phyloP scores from a whole-genome alignment of 2,113 vertebrate species.

The Mesembrinibis cayennensis region DNA sequence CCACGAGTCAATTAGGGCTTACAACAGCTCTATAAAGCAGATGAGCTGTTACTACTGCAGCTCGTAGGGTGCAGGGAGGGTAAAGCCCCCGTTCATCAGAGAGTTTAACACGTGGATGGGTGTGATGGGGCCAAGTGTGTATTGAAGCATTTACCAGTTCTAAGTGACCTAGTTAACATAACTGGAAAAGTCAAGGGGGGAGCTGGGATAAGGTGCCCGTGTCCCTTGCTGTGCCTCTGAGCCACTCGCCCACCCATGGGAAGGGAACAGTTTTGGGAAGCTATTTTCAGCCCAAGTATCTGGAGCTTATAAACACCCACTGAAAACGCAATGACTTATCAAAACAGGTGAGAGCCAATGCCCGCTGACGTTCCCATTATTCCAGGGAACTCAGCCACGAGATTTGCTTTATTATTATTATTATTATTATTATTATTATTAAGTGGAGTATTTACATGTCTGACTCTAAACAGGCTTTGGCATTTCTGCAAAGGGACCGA shows the following conservation, averaged over 20 bases:
- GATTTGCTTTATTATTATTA: neutral
- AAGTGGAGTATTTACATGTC: neutral
- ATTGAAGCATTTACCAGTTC: neutral
- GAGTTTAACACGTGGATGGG: neutral
- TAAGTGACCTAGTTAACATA: fast-evolving
- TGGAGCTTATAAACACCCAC: neutral
- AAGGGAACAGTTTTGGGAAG: neutral
- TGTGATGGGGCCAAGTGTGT: neutral
- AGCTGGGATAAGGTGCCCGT: neutral
- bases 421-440: neutral
- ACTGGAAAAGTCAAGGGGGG: neutral
- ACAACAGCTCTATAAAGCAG: neutral
- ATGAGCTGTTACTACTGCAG: neutral
- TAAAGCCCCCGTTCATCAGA: fast-evolving
- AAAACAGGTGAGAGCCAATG: neutral
- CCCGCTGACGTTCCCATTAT: neutral
- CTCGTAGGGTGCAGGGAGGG: fast-evolving
- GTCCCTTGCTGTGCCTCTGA: neutral
- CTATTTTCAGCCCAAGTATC: neutral
- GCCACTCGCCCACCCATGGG: neutral
- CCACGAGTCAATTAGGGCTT: neutral
- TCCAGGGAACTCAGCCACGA: neutral
- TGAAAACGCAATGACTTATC: neutral
- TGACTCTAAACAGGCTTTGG: neutral
- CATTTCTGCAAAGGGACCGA: neutral